These are phyloP conservation scores for Drosophila subquinaria DNA, from an alignment of 2,888 invertebrate species.

Conservation along the genomic window DNA sequence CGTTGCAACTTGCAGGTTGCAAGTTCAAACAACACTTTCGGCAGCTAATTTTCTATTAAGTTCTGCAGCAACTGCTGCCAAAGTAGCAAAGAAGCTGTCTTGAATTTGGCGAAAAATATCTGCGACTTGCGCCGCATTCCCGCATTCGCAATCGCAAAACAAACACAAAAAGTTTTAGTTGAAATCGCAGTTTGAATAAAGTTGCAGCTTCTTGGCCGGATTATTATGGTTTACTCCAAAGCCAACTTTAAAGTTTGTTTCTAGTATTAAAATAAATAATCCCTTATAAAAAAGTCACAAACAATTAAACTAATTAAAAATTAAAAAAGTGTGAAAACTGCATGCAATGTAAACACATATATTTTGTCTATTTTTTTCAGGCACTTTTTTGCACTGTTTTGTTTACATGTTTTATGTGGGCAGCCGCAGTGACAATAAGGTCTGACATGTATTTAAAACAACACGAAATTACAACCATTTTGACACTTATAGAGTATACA, in stretches of 20 bases:
- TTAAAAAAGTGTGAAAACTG: neutral
- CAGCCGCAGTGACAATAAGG: constrained; percentile 3
- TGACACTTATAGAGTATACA: constrained; percentile 4
- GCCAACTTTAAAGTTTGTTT: neutral
- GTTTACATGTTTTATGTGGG: constrained; percentile 21
- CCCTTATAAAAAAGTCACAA: neutral
- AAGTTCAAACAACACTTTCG: constrained; percentile 63
- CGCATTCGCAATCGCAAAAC: constrained; percentile 34
- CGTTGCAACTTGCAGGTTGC: constrained; percentile 36
- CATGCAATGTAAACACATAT: constrained; percentile 7
- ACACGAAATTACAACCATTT: constrained; percentile 8
- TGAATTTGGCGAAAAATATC: constrained; percentile 51
- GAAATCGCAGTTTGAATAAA: constrained; percentile 42
- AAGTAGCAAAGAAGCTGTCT: constrained; percentile 51
- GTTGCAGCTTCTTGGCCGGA: constrained; percentile 8
- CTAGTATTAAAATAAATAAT: neutral
- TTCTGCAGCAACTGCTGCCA: constrained; percentile 42
- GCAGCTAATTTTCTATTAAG: constrained; percentile 71
- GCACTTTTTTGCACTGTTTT: constrained; percentile 1
- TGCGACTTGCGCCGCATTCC: constrained; percentile 41
- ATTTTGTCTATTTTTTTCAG: neutral
- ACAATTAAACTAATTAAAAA: neutral
- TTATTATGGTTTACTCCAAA: neutral
- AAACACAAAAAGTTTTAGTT: constrained; percentile 49
- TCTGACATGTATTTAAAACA: constrained; percentile 2